phyloP scores from a whole-genome alignment of 2,888 invertebrate species.

The Calliscelio sp. region DNA sequence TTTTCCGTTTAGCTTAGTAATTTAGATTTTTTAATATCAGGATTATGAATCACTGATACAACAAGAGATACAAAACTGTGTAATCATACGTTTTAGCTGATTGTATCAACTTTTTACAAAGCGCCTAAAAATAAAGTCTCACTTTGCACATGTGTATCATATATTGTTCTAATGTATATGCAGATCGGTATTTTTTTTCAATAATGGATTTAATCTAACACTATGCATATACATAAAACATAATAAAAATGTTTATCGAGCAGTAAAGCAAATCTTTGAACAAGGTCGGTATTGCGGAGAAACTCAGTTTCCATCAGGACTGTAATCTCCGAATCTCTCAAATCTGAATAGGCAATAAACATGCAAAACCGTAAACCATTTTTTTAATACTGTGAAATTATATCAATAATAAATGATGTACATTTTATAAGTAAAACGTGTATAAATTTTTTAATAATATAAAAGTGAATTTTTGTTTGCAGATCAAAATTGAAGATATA shows the following conservation, averaged over 20 bases:
- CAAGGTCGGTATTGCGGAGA: conserved; percentile 32
- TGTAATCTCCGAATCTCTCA: background rate
- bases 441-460: too few relatives aligned
- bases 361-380: background rate
- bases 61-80: too few relatives aligned
- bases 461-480: too few relatives aligned
- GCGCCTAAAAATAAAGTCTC: background rate
- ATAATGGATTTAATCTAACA: background rate
- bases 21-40: too few relatives aligned
- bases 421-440: too few relatives aligned
- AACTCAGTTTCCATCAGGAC: conserved; percentile 11
- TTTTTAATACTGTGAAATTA: background rate
- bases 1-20: too few relatives aligned
- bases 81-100: too few relatives aligned
- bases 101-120: background rate
- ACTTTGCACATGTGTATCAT: too few relatives aligned
- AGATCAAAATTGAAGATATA: too few relatives aligned
- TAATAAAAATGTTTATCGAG: conserved; percentile 31
- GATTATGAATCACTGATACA: too few relatives aligned
- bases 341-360: background rate
- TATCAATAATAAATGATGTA: too few relatives aligned
- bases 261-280: conserved; percentile 10
- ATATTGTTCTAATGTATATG: background rate
- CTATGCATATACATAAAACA: background rate
- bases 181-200: background rate